Evolutionary conservation across 2,888 invertebrate genomes (phyloP).

Genomic region (Lypha dubia): DNA sequence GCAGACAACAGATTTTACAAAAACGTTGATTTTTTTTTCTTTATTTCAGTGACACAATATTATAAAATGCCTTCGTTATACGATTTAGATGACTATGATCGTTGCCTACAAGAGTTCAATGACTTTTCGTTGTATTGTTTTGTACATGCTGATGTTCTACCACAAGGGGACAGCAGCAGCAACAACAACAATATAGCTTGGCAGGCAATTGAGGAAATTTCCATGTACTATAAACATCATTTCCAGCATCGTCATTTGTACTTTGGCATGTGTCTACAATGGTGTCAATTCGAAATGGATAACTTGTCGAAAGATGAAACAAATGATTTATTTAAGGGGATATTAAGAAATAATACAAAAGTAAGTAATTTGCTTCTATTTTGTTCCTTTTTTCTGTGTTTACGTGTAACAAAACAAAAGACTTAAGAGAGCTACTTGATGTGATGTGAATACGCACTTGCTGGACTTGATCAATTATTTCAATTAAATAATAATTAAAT

Average conservation of each 20-base stretch:
- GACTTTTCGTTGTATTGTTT: constrained; percentile 78
- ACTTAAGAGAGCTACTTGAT: constrained; percentile 51
- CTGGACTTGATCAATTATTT: background rate
- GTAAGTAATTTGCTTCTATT: constrained; percentile 70
- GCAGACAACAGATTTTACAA: constrained; percentile 19
- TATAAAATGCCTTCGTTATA: constrained; percentile 82
- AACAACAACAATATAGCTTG: constrained; percentile 74
- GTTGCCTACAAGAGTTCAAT: constrained; percentile 78
- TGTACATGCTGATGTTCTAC: constrained; percentile 79
- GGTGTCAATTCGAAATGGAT: constrained; percentile 74
- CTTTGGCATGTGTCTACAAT: constrained; percentile 78
- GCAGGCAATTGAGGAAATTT: constrained; percentile 78
- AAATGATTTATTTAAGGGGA: constrained; percentile 74
- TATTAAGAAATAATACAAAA: constrained; percentile 78
- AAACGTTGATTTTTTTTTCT: constrained; percentile 55
- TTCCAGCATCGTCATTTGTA: constrained; percentile 80
- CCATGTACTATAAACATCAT: constrained; percentile 79
- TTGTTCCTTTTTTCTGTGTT: background rate
- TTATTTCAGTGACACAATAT: constrained; percentile 80
- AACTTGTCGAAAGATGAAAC: constrained; percentile 68
- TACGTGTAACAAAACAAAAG: constrained; percentile 26
- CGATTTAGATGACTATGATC: constrained; percentile 81
- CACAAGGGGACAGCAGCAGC: constrained; percentile 72
- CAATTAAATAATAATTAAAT: background rate
- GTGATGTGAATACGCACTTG: background rate